Evolutionary conservation across 2,797 vertebrate genomes (phyloP), one percentile per base, ranked within the genome.

Genomic region (Perodicticus potto): DNA sequence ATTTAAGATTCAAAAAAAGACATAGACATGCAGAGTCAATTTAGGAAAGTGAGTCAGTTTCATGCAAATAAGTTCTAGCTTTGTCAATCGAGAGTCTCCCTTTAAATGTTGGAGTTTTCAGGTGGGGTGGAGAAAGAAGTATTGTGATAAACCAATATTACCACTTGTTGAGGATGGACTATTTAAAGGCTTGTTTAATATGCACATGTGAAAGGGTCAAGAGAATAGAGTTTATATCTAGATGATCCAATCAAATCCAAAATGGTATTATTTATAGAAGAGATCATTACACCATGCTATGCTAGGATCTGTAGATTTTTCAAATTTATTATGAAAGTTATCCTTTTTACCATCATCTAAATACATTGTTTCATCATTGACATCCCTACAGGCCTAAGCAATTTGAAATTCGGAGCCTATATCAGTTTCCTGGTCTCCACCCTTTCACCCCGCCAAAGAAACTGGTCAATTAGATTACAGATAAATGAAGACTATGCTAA

Each of bases 31-130:
- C 20, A 87, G 76, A 86, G 16, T 89, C 81, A 86, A 40, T 95
- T 96, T 91, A 86, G 27, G 74, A 87, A 97, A 97, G 67, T 89
- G 87, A 91, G 73, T 96, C 86, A 83, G 86, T 87, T 96, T 94
- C 67, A 85, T 77, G 27, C 57, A 82, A 65, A 85, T 82, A 85
- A 95, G 27, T 89, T 77, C 37, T 91, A n/a, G 49, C 29, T 72
- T 86, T 89, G 76, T 67, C 86, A 74, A 82, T 81, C 61, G 29
- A 20, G 43, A 86, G n/a, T 45, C 40, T 93, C 29, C 37, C 78
- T 93, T 87, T 73, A 91, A 95, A 83, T 43, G 29, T 9, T 81
- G 53, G 57, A 25, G 32, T 77, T 94, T 92, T n/a, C 14, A 45
- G n/a, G 19, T 67, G 11, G 2, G 9, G 29, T 5, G 17, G 4